phyloP scores from a whole-genome alignment of 2,888 invertebrate species.

The Ptychoptera albimana region DNA sequence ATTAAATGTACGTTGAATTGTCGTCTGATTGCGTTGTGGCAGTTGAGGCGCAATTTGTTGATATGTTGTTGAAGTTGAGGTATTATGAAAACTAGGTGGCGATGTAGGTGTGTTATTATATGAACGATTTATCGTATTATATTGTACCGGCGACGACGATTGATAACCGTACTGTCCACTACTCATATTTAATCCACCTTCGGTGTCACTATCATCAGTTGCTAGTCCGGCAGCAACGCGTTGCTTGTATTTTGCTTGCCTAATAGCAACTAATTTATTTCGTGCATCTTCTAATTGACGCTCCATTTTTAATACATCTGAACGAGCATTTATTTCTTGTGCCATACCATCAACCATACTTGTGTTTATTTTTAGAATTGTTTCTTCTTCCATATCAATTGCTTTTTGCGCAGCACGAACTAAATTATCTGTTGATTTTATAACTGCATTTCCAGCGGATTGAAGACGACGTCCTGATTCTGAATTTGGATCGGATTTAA shows the following conservation, averaged over 20 bases:
- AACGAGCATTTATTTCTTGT: slow-evolving; percentile 83
- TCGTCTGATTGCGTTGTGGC: slow-evolving; percentile 2
- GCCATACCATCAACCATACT: slow-evolving; percentile 95
- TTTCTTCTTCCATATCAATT: slow-evolving; percentile 80
- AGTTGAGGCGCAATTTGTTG: slow-evolving; percentile 4
- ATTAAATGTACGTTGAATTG: slow-evolving; percentile 11
- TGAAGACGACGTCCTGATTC: slow-evolving; percentile 83
- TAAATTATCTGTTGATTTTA: slow-evolving; percentile 92
- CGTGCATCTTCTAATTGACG: slow-evolving; percentile 86
- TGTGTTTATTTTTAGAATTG: slow-evolving; percentile 76
- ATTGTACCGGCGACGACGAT: slow-evolving; percentile 15
- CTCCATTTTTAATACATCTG: slow-evolving; percentile 87
- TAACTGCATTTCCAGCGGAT: slow-evolving; percentile 91
- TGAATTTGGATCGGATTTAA: slow-evolving; percentile 93
- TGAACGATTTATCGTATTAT: slow-evolving; percentile 8
- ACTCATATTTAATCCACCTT: slow-evolving; percentile 13
- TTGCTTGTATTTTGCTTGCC: slow-evolving; percentile 81
- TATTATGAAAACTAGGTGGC: slow-evolving; percentile 7
- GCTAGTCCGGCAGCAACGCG: slow-evolving; percentile 37
- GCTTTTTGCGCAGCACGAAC: slow-evolving; percentile 89
- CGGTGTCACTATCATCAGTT: slow-evolving; percentile 45
- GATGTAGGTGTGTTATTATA: slow-evolving; percentile 9
- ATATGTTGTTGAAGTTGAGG: slow-evolving; percentile 2
- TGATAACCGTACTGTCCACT: slow-evolving; percentile 18
- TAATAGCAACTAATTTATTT: slow-evolving; percentile 73